Evolutionary conservation across 2,797 vertebrate species (phyloP).

Genomic region (Odontamblyopus rebecca): DNA sequence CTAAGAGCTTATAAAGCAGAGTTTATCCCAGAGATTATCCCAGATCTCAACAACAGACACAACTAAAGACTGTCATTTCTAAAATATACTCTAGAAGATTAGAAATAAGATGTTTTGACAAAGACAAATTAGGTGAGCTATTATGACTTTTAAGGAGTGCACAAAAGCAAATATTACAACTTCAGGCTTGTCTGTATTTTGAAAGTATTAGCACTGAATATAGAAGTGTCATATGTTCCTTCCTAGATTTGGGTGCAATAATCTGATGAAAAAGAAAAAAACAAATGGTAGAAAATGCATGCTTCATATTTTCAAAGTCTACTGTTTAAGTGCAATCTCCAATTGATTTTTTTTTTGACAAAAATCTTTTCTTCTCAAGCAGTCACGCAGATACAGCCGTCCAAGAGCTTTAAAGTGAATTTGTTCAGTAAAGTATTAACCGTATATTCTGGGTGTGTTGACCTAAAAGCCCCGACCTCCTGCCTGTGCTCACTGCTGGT

Average conservation of each 20-base stretch:
- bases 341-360: not conserved
- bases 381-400: conserved; percentile 27
- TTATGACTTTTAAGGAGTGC: not conserved
- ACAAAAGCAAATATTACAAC: not conserved
- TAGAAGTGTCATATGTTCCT: not conserved
- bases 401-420: conserved; percentile 24
- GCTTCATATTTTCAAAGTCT: not conserved
- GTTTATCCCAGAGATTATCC: conserved; percentile 22
- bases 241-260: not conserved
- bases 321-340: not conserved
- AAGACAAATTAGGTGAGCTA: not conserved
- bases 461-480: conserved; percentile 46
- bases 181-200: not conserved
- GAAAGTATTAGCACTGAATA: not conserved
- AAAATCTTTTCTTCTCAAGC: conserved; percentile 6
- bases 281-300: not conserved
- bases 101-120: conserved; percentile 3
- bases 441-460: conserved; percentile 7
- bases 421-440: conserved; percentile 4
- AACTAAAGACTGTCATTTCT: conserved; percentile 9
- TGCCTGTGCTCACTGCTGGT: conserved; percentile 25
- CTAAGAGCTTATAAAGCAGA: conserved; percentile 9
- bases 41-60: conserved; percentile 10
- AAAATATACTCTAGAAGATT: conserved; percentile 13
- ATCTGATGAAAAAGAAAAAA: not conserved